Base-by-base conservation (phyloP, 2,113 vertebrate genomes). In the Chaetura pelagica region DNA sequence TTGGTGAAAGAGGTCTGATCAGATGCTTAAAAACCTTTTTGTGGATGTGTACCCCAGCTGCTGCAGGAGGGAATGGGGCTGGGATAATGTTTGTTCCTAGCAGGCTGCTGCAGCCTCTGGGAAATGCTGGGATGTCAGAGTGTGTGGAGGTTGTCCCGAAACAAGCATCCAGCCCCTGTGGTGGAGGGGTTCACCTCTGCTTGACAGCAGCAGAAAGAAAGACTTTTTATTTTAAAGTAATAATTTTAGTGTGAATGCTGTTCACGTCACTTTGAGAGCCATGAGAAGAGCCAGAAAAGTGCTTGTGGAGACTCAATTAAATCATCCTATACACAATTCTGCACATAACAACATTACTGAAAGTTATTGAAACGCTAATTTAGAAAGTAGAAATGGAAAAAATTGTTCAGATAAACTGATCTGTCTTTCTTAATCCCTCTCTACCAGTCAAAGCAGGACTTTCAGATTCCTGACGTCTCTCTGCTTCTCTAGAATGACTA, bases 311-410 rank as follows among this genome's bases (percentile, higher is more conserved):
- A 52, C 40, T n/a, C 1, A 10, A 10, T 64, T 72, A 30, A 34
- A 34, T 77, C 40, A 81, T 64, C 16, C 16, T 30, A 0, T 58
- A 21, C 30, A 21, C 32, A 73, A 22, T n/a, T 78, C 66, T 52
- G 26, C 8, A 10, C 12, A 6, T 26, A 34, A 35, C 16, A 58
- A 16, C 52, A 11, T 67, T 74, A 42, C 64, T 84, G 57, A 10
- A 66, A 84, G 42, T 32, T 89, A 29, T 4, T 77, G 30, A 76
- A 92, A 81, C 23, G 42, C 66, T 22, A 44, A 4, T 18, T 48
- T 27, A 54, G 27, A 74, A 91, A 57, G 51, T 6, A 81, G 59
- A 67, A 93, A 94, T 67, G 15, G 63, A 84, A 84, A 66, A 77
- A 71, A 66, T 6, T 40, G 3, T 20, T 81, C 4, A 19, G 22